Percentiles rank a stretch among this genome's conserved stretches.
These are phyloP conservation scores for Nyleta sp. DNA, from an alignment of 2,888 invertebrate genomes.

Conservation along the genomic window DNA sequence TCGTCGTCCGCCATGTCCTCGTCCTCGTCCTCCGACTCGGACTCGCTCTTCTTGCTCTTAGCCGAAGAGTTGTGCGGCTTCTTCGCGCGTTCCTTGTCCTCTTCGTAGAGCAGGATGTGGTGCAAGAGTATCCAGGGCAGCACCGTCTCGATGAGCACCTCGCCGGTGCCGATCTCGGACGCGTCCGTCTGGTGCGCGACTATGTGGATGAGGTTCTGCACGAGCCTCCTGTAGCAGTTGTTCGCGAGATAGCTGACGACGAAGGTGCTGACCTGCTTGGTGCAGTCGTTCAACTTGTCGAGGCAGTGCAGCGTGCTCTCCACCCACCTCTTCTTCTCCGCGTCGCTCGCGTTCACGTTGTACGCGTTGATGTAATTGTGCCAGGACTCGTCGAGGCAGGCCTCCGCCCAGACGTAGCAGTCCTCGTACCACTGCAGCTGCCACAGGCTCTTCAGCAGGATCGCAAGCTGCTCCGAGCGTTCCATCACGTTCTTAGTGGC, in stretches of 20 bases:
- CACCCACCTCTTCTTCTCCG: conserved; percentile 81
- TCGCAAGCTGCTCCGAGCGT: conserved; percentile 83
- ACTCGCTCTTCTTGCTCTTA: conserved; percentile 72
- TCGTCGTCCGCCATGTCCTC: no score
- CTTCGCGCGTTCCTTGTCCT: conserved; percentile 86
- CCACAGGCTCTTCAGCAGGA: conserved; percentile 88
- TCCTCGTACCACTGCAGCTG: conserved; percentile 85
- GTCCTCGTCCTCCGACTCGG: conserved; percentile 82
- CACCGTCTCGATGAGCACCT: conserved; percentile 88
- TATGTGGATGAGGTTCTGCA: conserved; percentile 89
- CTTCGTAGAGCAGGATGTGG: conserved; percentile 89
- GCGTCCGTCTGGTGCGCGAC: conserved; percentile 91
- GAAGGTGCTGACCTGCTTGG: conserved; percentile 84
- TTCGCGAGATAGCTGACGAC: conserved; percentile 84
- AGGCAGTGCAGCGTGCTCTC: conserved; percentile 82
- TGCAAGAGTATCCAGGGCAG: conserved; percentile 93
- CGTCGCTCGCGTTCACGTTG: conserved; percentile 38
- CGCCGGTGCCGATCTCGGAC: conserved; percentile 85
- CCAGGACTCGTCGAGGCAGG: conserved; percentile 89
- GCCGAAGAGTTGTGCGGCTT: conserved; percentile 62
- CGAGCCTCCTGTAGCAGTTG: conserved; percentile 86
- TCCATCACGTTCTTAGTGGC: conserved; percentile 76
- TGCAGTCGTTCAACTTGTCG: conserved; percentile 83
- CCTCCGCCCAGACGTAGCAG: conserved; percentile 91
- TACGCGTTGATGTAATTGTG: conserved; percentile 84